Evolutionary conservation across 2,797 vertebrate genomes (phyloP).

Genomic region (Melanotaenia pygmaea): DNA sequence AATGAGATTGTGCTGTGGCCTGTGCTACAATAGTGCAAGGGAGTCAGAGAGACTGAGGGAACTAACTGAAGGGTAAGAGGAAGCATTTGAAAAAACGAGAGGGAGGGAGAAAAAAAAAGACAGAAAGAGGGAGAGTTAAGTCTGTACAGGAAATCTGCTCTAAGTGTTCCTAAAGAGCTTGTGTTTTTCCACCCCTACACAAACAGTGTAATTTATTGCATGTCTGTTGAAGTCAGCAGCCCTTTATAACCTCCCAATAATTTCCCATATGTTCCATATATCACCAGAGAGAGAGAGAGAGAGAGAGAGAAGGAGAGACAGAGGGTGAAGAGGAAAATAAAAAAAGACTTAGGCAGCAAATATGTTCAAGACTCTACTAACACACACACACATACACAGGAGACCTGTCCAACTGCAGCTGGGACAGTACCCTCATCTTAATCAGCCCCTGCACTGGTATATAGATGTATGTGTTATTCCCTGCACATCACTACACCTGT

Average conservation of each 20-base stretch:
- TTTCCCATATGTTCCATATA: constrained; percentile 86
- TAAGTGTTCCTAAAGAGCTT: constrained; percentile 80
- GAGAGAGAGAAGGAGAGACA: constrained; percentile 41
- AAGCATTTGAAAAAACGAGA: constrained; percentile 51
- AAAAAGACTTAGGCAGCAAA: constrained; percentile 61
- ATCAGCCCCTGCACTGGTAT: constrained; percentile 49
- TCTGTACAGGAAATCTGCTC: constrained; percentile 76
- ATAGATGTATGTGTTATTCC: constrained; percentile 69
- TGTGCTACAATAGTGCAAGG: constrained; percentile 67
- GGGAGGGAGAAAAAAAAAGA: constrained; percentile 34
- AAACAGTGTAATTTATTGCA: constrained; percentile 84
- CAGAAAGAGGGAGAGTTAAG: constrained; percentile 49
- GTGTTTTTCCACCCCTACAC: constrained; percentile 78
- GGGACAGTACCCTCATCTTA: constrained; percentile 62
- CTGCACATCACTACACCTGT: constrained; percentile 65
- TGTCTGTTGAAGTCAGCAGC: constrained; percentile 83
- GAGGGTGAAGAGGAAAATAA: constrained; percentile 29
- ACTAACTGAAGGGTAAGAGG: constrained; percentile 56
- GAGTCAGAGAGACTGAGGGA: constrained; percentile 52
- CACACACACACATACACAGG: constrained; percentile 32
- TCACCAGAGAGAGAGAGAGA: constrained; percentile 72
- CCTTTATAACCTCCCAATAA: constrained; percentile 84
- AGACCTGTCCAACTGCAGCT: constrained; percentile 50
- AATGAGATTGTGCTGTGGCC: constrained; percentile 74
- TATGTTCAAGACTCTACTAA: constrained; percentile 36